A percentile compares a stretch with the other conserved stretches of the same genome.
These are phyloP conservation scores for Heterohyrax brucei DNA, from an alignment of 2,797 vertebrate genomes.

Conservation along the genomic window DNA sequence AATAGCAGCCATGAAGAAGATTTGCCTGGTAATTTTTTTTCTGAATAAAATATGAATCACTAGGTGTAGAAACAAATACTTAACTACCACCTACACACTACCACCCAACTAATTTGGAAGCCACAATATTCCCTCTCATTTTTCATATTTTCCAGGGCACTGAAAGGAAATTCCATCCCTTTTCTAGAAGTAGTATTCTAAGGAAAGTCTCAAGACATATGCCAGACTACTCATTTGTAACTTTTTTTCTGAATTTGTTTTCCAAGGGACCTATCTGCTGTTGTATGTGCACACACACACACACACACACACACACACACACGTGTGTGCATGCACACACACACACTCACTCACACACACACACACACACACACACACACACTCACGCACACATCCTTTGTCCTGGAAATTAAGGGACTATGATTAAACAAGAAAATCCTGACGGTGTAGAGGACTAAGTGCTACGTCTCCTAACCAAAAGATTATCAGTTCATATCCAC, in stretches of 20 bases:
- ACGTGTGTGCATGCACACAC: too few species aligned
- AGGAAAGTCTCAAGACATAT: conserved; percentile 34
- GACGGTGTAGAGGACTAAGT: too few species aligned
- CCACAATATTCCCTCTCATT: background rate
- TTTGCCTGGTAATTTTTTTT: conserved; percentile 38
- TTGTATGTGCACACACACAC: too few species aligned
- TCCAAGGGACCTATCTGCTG: background rate
- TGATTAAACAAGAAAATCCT: background rate
- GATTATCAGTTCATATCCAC: too few species aligned
- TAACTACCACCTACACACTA: conserved; percentile 62
- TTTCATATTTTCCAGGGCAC: background rate
- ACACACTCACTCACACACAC: too few species aligned
- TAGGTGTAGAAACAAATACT: conserved; percentile 59
- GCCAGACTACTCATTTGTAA: background rate
- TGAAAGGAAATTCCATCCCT: background rate
- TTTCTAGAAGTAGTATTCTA: background rate
- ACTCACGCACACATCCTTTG: background rate
- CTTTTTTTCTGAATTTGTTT: background rate
- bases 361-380: too few species aligned
- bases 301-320: too few species aligned
- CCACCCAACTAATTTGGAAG: conserved; percentile 58
- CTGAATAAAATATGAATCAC: conserved; percentile 72
- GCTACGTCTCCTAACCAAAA: too few species aligned
- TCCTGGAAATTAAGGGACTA: background rate
- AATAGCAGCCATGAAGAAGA: background rate